Base-by-base conservation (phyloP, 2,797 vertebrate genomes). In the Dendrocincla tyrannina region DNA sequence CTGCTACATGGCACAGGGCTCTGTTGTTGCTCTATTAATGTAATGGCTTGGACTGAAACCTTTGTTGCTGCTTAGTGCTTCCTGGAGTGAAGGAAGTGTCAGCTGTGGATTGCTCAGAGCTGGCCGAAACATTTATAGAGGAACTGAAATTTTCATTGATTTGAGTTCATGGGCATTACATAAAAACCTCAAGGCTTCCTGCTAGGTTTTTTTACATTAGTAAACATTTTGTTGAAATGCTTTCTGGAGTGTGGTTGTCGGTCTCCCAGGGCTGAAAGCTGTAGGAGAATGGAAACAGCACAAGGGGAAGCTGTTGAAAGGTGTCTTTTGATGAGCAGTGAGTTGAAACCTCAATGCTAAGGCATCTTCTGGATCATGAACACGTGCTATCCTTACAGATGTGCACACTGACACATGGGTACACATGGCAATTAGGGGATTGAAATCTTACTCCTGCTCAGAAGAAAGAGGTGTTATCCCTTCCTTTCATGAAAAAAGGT, bases 71-170 rank as follows among this genome's bases (percentile, higher is more conserved):
- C 68, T 89, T 78, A 56, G 58, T 22, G 55, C 89, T 96, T 97
- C 95, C 95, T 94, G 95, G 41, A 95, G 82, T 30, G 85, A 69
- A 95, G 91, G 92, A 97, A 94, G 66, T 92, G 89, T 94, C 92
- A 95, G 93, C 90, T 96, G 56, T 20, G 13, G 85, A 74, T 94
- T 93, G 84, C 87, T 94, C 92, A 95, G 85, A 96, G 85, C 89
- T 97, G 96, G 95, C 95, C 89, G 96, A 85, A 93, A 95, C 9
- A 10, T 97, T 97, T 96, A 97, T 95, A 94, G 92, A 94, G 97
- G 97, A 97, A 97, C 95, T 59, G 47, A 94, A 93, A 73, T 95
- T 94, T 96, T 95, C 69, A 94, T 92, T 95, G 87, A 92, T 93
- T 96, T 87, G 53, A 72, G 44, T 93, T 97, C 94, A 95, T 72